These are phyloP conservation scores for Drosophila jambulina DNA, from an alignment of 1,140 invertebrate species.

Conservation along the genomic window DNA sequence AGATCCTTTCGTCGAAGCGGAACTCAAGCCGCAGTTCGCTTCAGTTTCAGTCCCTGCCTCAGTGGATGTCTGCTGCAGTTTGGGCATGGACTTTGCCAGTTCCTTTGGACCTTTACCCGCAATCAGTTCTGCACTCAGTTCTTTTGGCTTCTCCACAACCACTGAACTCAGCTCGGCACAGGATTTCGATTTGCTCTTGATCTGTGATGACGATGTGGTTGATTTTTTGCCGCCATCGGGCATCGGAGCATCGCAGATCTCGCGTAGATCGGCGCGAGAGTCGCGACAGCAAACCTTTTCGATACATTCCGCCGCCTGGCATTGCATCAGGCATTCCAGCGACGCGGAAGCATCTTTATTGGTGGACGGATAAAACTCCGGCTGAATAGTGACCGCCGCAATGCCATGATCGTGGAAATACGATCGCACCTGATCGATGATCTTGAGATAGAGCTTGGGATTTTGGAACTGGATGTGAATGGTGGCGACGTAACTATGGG, in stretches of 20 bases:
- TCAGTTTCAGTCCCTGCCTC: background rate
- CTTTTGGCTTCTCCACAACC: slow-evolving; percentile 63
- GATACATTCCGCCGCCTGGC: slow-evolving; percentile 67
- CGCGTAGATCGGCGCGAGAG: slow-evolving; percentile 71
- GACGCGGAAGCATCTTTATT: slow-evolving; percentile 68
- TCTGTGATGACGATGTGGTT: slow-evolving; percentile 21
- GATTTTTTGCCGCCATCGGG: slow-evolving; percentile 35
- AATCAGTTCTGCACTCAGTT: slow-evolving; percentile 55
- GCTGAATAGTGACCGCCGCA: slow-evolving; percentile 91
- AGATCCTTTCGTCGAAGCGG: slow-evolving; percentile 6
- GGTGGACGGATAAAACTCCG: slow-evolving; percentile 88
- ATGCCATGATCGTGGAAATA: slow-evolving; percentile 92
- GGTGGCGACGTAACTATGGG: slow-evolving; percentile 89
- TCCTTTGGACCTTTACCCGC: slow-evolving; percentile 9
- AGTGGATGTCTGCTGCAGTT: background rate
- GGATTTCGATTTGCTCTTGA: slow-evolving; percentile 49
- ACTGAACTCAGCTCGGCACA: slow-evolving; percentile 60
- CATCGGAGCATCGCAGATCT: slow-evolving; percentile 54
- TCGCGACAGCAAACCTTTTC: slow-evolving; percentile 82
- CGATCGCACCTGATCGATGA: slow-evolving; percentile 88
- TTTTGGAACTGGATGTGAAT: slow-evolving; percentile 91
- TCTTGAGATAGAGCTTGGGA: slow-evolving; percentile 86
- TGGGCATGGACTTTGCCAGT: slow-evolving; percentile 8
- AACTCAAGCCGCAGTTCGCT: background rate
- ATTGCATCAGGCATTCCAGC: slow-evolving; percentile 78